Conservation (phyloP, 2,113 vertebrate genomes). For the Suricata suricatta region DNA sequence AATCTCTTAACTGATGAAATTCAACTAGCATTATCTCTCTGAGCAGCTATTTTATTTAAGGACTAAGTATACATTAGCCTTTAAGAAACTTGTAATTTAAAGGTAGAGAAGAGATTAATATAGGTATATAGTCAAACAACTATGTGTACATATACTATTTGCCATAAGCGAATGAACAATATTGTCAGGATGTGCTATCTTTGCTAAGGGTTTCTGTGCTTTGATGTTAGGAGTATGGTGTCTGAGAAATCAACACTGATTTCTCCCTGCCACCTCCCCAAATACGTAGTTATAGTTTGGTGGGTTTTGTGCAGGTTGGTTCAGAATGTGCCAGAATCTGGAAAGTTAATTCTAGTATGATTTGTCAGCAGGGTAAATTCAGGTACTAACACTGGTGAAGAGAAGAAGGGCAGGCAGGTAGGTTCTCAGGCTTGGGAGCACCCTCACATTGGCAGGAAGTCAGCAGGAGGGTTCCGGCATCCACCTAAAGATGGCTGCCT, state of each 20-base stretch:
- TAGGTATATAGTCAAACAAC: not conserved
- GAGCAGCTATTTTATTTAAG: not conserved
- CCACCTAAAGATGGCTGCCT: not conserved
- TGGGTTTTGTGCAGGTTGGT: not conserved
- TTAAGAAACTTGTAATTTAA: slow-evolving; percentile 1
- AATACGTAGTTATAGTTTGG: not conserved
- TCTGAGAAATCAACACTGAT: not conserved
- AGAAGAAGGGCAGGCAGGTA: not conserved
- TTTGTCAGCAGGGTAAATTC: not conserved
- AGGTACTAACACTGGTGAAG: not conserved
- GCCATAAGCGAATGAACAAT: not conserved
- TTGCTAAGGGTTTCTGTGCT: not conserved
- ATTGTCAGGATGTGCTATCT: not conserved
- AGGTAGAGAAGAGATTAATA: not conserved
- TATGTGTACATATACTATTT: not conserved
- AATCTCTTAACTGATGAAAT: not conserved
- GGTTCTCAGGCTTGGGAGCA: not conserved
- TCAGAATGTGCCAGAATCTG: not conserved
- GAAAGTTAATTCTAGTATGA: not conserved
- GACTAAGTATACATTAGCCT: not conserved
- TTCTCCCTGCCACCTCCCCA: not conserved
- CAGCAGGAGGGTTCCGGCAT: not conserved
- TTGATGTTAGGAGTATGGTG: not conserved
- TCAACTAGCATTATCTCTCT: not conserved
- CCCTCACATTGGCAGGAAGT: not conserved